Evolutionary conservation across 2,888 invertebrate genomes (phyloP), one percentile per base, ranked within the genome.

Genomic region (Sminthurides aquaticus): DNA sequence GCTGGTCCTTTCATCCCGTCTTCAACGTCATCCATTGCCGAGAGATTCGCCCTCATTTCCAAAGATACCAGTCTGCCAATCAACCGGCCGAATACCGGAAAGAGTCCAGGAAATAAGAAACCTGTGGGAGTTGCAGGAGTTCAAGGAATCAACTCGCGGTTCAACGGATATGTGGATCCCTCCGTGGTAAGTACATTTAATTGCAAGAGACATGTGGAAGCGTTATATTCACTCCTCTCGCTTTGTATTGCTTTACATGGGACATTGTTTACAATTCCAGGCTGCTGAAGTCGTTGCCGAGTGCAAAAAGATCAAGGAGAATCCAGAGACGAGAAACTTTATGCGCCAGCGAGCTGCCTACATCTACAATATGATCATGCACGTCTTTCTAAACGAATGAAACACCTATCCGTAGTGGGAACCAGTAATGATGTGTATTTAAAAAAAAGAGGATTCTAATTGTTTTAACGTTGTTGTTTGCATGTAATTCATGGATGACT

Each of bases 301-400:
- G 22, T 52, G 52, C 52, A 52, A 52, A 52, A 52, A 52, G 20
- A 52, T 52, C 52, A 52, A 52, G 20, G 52, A 52, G 20, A 15
- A 52, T 20, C 52, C 52, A 5, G 52, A 52, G 20, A 52, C 52
- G 15, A 15, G 52, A 5, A 52, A 52, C 20, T 52, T 52, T 20
- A 52, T 52, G 52, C 52, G 52, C 18, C 52, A 52, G 52, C 52
- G 52, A 52, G 52, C 52, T 18, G 52, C 52, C 5, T 52, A 52
- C 52, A 52, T 52, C 52, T 52, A 52, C 52, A 52, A 52, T 22
- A 52, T 52, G 52, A 20, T 52, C 52, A 52, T 52, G 52, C 52
- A 52, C 52, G 52, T 52, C 52, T 52, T 52, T 52, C 52, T 52
- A 52, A 52, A 52, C 52, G 52, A 52, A 20, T 52, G 52, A 52